These are phyloP conservation scores for Xanthostigma xanthostigma DNA, from an alignment of 2,888 invertebrate species.

Conservation along the genomic window DNA sequence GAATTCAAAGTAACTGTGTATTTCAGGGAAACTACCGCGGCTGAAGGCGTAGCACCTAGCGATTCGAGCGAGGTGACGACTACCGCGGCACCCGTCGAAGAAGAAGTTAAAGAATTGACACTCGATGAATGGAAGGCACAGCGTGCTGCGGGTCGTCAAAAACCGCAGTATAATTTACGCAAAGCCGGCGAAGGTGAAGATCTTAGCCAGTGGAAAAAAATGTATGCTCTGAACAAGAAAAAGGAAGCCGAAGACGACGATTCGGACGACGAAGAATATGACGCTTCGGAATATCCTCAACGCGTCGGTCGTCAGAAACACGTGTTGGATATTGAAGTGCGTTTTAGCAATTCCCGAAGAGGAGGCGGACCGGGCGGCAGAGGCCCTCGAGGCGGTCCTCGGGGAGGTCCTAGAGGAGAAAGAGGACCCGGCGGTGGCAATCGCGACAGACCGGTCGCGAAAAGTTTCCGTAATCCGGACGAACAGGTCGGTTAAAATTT, in stretches of 20 bases:
- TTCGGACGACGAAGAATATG: slow-evolving; percentile 40
- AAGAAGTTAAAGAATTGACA: slow-evolving; percentile 75
- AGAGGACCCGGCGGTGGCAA: slow-evolving; percentile 23
- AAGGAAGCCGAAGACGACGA: slow-evolving; percentile 52
- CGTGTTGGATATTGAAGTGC: slow-evolving; percentile 74
- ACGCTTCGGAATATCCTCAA: slow-evolving; percentile 66
- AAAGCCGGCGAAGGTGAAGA: slow-evolving; percentile 92
- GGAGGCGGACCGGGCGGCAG: slow-evolving; percentile 50
- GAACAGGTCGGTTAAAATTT: slow-evolving; percentile 5
- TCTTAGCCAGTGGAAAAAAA: slow-evolving; percentile 81
- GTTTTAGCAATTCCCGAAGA: slow-evolving; percentile 67
- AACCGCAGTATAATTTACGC: slow-evolving; percentile 80
- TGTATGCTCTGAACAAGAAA: slow-evolving; percentile 64
- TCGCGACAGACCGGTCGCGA: slow-evolving; percentile 3
- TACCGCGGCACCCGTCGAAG: slow-evolving; percentile 38
- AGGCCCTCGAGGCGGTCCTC: slow-evolving; percentile 42
- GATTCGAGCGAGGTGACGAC: not conserved
- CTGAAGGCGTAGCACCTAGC: slow-evolving; percentile 14
- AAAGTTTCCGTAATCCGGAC: slow-evolving; percentile 10
- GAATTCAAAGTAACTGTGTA: no score
- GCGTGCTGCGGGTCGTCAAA: slow-evolving; percentile 59
- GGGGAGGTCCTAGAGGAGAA: slow-evolving; percentile 30
- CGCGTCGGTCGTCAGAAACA: slow-evolving; percentile 77
- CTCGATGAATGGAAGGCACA: slow-evolving; percentile 90
- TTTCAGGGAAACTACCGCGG: slow-evolving; percentile 22